Conservation (phyloP, 2,113 vertebrate genomes). For the Damaliscus lunatus region DNA sequence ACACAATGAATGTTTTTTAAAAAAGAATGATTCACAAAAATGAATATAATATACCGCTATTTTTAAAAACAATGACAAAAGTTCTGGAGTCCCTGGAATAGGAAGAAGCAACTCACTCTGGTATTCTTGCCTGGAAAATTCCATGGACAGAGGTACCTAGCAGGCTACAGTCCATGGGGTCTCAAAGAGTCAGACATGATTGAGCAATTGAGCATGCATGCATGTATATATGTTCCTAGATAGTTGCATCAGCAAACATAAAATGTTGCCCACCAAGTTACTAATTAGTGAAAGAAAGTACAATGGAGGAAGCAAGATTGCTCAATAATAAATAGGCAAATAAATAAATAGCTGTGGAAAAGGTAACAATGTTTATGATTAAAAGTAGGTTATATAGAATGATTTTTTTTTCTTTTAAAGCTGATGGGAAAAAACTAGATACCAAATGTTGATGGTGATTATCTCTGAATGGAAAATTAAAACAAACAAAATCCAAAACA, state of each 20-base stretch:
- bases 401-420: neutral
- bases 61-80: neutral
- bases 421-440: neutral
- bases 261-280: neutral
- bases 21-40: neutral
- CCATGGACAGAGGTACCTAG: neutral
- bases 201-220: neutral
- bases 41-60: neutral
- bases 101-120: neutral
- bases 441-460: neutral
- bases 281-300: neutral
- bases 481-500: neutral
- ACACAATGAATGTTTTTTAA: neutral
- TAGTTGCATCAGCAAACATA: neutral
- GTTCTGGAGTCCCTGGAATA: neutral
- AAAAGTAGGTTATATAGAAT: neutral
- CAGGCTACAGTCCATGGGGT: neutral
- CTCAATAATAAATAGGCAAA: neutral
- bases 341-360: neutral
- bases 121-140: neutral
- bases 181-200: neutral
- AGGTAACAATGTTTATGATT: neutral
- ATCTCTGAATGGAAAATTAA: neutral
- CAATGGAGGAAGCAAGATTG: neutral
- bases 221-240: neutral